Base-by-base conservation (phyloP, 2,113 vertebrate species). In the Gadus macrocephalus region DNA sequence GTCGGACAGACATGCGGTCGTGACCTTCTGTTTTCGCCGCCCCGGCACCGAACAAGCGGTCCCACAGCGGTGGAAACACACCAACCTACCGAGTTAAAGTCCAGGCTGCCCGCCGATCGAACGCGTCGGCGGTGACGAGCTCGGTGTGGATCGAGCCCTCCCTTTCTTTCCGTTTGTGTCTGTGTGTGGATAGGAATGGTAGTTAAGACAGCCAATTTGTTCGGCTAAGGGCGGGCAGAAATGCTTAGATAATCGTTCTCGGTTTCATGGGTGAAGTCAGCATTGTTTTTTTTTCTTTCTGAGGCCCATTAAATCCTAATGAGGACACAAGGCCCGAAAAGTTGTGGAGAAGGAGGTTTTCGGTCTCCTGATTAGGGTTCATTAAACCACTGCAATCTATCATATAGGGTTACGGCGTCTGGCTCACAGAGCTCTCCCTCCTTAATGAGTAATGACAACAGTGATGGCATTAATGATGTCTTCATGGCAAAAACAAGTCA, bases 131-230 rank as follows among this genome's bases (percentile, higher is more conserved):
- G 2, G 64, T 31, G 15, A 66, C 31, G 31, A 4, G 19, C 11
- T 4, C n/a, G 19, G 35, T n/a, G 27, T 55, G 9, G 53, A 59
- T 0, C 19, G 42, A 64, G 3, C 19, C 1, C 2, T 53, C 53
- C 20, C 67, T 35, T 58, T 60, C 69, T 59, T 22, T 68, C 78
- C 78, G 59, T 31, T 73, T 27, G 67, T 17, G 70, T 15, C 68
- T 78, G 65, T 66, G 62, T 73, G 55, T 35, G 4, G 31, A 35
- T 35, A 4, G 66, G 69, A 81, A 73, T 75, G 7, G 28, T 49
- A 59, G 53, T 77, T 72, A 73, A 88, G 76, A 69, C 56, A 74
- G 79, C 70, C 78, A 85, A 81, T 89, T 88, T 89, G 86, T 88
- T 88, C 81, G 65, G 65, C 72, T 69, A 77, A 70, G 62, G 64